These are phyloP conservation scores for Cryptoblepharus egeriae DNA, from an alignment of 2,797 vertebrate genomes.

Conservation along the genomic window DNA sequence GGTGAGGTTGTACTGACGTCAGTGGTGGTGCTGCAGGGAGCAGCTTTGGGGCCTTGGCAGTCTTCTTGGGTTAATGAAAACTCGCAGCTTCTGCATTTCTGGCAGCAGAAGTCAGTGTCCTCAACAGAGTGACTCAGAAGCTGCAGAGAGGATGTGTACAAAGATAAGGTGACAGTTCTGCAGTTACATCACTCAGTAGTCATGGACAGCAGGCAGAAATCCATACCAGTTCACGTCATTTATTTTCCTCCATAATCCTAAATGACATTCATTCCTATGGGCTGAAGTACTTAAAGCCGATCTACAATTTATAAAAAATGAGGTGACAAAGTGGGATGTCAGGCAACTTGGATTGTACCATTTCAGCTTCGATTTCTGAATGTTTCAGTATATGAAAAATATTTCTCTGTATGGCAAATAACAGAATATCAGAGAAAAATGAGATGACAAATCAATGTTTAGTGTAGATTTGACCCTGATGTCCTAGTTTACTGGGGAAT, in stretches of 20 bases:
- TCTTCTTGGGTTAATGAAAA: neutral
- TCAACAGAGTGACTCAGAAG: neutral
- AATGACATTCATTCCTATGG: neutral
- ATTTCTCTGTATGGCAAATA: too few relatives aligned
- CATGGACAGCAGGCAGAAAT: neutral
- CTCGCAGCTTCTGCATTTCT: neutral
- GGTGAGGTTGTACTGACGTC: neutral
- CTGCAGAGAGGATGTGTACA: rapidly evolving
- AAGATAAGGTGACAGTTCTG: neutral
- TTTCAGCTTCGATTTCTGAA: neutral
- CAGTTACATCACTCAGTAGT: neutral
- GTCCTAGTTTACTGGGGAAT: neutral
- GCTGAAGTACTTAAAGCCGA: neutral
- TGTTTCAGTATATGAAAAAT: neutral
- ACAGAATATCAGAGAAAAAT: neutral
- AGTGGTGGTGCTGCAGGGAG: neutral
- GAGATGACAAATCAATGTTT: too few relatives aligned
- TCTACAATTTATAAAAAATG: neutral
- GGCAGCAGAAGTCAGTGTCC: neutral
- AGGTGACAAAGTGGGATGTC: neutral
- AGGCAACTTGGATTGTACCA: neutral
- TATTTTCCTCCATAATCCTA: rapidly evolving
- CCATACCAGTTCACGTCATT: neutral
- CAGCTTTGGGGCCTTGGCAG: neutral
- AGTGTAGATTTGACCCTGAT: neutral